Evolutionary conservation across 2,797 vertebrate species (phyloP).

Genomic region (Etheostoma nigrum): DNA sequence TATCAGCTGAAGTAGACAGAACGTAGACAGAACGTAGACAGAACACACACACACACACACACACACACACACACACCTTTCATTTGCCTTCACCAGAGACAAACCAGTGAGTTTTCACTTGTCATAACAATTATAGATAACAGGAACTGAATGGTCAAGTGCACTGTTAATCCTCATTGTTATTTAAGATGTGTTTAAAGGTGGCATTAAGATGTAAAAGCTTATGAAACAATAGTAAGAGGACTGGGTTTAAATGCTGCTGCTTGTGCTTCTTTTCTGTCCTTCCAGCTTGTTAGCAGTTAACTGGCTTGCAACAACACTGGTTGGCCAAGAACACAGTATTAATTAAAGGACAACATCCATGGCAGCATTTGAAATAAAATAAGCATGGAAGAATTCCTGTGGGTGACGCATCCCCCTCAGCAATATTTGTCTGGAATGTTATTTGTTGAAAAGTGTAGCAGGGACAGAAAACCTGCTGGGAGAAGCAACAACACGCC

Average conservation of each 20-base stretch:
- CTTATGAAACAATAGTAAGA: not conserved
- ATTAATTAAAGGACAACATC: slow-evolving; percentile 8
- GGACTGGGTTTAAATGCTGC: not conserved
- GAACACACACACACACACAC: no score
- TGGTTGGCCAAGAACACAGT: not conserved
- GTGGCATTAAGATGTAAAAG: not conserved
- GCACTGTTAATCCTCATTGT: not conserved
- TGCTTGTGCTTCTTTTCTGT: not conserved
- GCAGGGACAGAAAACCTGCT: slow-evolving; percentile 33
- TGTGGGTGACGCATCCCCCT: not conserved
- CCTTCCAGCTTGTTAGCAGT: slow-evolving; percentile 30
- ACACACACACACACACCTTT: slow-evolving; percentile 18
- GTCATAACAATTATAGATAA: slow-evolving; percentile 16
- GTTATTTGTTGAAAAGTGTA: slow-evolving; percentile 20
- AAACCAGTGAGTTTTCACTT: slow-evolving; percentile 31
- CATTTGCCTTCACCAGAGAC: slow-evolving; percentile 59
- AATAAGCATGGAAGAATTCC: slow-evolving; percentile 11
- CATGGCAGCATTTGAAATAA: slow-evolving; percentile 5
- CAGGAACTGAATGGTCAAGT: slow-evolving; percentile 10
- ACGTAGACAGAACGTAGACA: slow-evolving; percentile 24
- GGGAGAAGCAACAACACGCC: slow-evolving; percentile 36
- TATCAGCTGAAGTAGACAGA: slow-evolving; percentile 65
- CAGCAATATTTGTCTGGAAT: slow-evolving; percentile 22
- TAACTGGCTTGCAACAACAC: slow-evolving; percentile 22
- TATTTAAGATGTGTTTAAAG: not conserved